Evolutionary conservation across 2,888 invertebrate genomes (phyloP).

Genomic region (Drosophila rellima): DNA sequence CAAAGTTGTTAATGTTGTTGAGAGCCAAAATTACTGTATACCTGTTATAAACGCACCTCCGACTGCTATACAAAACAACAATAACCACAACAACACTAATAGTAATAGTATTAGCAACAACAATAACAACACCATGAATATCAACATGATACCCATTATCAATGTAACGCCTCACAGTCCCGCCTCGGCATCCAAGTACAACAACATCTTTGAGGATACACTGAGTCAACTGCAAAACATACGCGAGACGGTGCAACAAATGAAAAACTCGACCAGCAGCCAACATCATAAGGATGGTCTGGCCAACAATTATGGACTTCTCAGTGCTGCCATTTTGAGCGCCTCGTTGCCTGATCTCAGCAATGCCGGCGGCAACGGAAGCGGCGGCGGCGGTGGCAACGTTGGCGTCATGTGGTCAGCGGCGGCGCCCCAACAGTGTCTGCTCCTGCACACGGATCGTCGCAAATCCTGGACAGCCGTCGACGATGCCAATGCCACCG

Average conservation of each 20-base stretch:
- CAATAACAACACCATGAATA: constrained; percentile 68
- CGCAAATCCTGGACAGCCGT: constrained; percentile 95
- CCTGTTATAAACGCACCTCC: constrained; percentile 82
- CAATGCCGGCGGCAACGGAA: constrained; percentile 56
- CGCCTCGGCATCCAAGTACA: constrained; percentile 90
- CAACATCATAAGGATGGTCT: constrained; percentile 82
- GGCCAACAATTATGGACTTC: constrained; percentile 75
- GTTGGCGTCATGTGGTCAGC: constrained; percentile 82
- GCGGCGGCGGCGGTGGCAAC: constrained; percentile 29
- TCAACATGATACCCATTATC: constrained; percentile 91
- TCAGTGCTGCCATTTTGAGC: constrained; percentile 77
- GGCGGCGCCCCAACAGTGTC: constrained; percentile 83
- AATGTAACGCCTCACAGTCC: constrained; percentile 96
- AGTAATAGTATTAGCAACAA: constrained; percentile 53
- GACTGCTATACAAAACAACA: constrained; percentile 32
- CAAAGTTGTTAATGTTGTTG: constrained; percentile 60
- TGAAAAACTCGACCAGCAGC: constrained; percentile 85
- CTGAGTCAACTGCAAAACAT: constrained; percentile 85
- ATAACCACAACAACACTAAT: constrained; percentile 45
- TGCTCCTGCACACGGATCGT: constrained; percentile 86
- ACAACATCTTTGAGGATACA: constrained; percentile 87
- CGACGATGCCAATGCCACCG: constrained; percentile 88
- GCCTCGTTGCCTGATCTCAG: constrained; percentile 85
- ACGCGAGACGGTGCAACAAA: constrained; percentile 86
- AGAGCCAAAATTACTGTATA: constrained; percentile 83